Percentiles rank a stretch among this genome's conserved stretches.
Conservation (phyloP, 23 tunicate species). For the Halocynthia aurantium region DNA sequence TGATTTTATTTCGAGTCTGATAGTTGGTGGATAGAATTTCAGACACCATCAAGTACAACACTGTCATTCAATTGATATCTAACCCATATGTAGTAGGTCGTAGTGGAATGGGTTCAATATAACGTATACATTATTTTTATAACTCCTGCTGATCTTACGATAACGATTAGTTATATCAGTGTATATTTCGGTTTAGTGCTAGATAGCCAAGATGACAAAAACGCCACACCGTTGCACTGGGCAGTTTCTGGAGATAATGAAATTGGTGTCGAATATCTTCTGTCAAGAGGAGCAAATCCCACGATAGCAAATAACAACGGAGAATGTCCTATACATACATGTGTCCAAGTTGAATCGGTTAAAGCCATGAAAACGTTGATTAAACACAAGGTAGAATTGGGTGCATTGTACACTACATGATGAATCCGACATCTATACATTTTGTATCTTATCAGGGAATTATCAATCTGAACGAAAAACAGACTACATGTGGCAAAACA, state of each 20-base stretch:
- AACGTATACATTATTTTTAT: no score
- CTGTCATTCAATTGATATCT: no score
- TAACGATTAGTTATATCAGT: neutral
- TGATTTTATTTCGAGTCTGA: no score
- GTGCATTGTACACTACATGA: neutral
- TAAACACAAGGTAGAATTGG: constrained; percentile 36
- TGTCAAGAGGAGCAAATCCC: constrained; percentile 54
- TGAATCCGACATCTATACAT: neutral
- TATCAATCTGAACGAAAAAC: constrained; percentile 5
- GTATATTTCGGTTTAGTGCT: constrained; percentile 32
- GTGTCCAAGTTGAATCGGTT: constrained; percentile 43
- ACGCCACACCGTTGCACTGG: constrained; percentile 66
- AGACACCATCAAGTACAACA: no score
- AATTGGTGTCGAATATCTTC: constrained; percentile 28
- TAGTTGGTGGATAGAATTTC: no score
- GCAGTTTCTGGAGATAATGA: constrained; percentile 43
- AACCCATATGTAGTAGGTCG: no score
- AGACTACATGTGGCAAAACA: constrained; percentile 24
- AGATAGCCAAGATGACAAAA: constrained; percentile 27
- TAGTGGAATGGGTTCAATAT: no score
- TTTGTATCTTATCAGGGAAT: neutral
- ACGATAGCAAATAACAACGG: constrained; percentile 36
- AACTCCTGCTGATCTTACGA: no score
- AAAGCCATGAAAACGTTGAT: constrained; percentile 47
- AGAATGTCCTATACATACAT: constrained; percentile 44